Evolutionary conservation across 2,113 vertebrate species (phyloP), one percentile per base, ranked within the genome.

Genomic region (Elachura formosa): DNA sequence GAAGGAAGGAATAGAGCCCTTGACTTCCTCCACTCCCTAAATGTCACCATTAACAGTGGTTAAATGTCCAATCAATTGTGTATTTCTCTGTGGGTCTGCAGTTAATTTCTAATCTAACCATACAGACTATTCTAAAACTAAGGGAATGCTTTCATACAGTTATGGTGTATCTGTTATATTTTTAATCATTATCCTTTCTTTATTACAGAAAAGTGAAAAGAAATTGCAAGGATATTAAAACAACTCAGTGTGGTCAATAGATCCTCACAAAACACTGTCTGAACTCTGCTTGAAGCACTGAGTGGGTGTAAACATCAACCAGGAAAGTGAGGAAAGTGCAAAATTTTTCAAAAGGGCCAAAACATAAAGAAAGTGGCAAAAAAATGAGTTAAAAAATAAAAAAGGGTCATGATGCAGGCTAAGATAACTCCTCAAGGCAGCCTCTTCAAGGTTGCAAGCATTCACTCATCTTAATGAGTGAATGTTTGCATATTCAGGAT

Each of bases 391-490:
- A 2, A 20, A 12, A 19, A 18, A 23, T n/a, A 16, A 38, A 12
- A 23, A 14, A 2, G 1, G 1, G 4, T 46, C 4, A 62, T 12
- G 9, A 48, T 34, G 7, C 25, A 48, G 29, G 20, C 11, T 31
- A 31, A 34, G 17, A 8, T 33, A 41, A 19, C 7, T 31, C 21
- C 21, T 67, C 2, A 16, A 22, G 28, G 14, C 6, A n/a, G n/a
- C n/a, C n/a, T n/a, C n/a, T n/a, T n/a, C n/a, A n/a, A n/a, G n/a
- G n/a, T n/a, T n/a, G n/a, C n/a, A n/a, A n/a, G n/a, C n/a, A n/a
- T n/a, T n/a, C n/a, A n/a, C 9, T 58, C 0, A 0, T 31, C 4
- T 38, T 51, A 3, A 0, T 45, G 14, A 33, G 20, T 21, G 13
- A 80, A 17, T 51, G 12, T 43, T 43, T 24, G 11, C 38, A 43